Evolutionary conservation across 1,140 invertebrate species (phyloP).

Genomic region (Drosophila tropicalis): DNA sequence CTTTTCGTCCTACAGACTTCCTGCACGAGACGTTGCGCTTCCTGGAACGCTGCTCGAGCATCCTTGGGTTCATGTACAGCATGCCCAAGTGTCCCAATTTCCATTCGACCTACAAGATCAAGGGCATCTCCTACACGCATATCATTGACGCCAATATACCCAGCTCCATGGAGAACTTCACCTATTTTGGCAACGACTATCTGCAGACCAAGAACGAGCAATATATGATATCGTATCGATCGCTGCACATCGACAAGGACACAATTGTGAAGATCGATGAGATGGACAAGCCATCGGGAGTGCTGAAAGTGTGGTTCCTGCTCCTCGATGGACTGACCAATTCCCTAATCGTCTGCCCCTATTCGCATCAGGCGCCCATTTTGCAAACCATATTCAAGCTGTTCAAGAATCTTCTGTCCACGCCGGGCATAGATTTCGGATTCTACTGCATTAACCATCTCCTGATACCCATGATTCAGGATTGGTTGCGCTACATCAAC

Average conservation of each 20-base stretch:
- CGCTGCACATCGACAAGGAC: conserved; percentile 84
- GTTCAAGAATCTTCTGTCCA: conserved; percentile 89
- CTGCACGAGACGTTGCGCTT: conserved; percentile 94
- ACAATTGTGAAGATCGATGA: conserved; percentile 85
- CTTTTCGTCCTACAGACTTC: conserved; percentile 86
- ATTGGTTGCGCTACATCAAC: conserved; percentile 92
- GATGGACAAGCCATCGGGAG: conserved; percentile 92
- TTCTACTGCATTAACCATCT: conserved; percentile 95
- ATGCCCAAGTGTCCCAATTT: conserved; percentile 98
- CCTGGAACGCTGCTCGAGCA: conserved; percentile 92
- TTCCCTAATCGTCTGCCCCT: conserved; percentile 91
- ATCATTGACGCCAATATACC: conserved; percentile 93
- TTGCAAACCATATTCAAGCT: conserved; percentile 94
- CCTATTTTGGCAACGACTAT: conserved; percentile 83
- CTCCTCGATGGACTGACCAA: conserved; percentile 94
- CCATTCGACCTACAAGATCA: conserved; percentile 94
- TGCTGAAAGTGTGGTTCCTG: conserved; percentile 95
- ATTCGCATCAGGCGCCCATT: conserved; percentile 92
- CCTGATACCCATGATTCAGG: conserved; percentile 94
- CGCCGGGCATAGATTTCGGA: conserved; percentile 93
- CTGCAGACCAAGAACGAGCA: conserved; percentile 83
- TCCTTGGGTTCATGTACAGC: conserved; percentile 95
- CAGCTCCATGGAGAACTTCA: conserved; percentile 88
- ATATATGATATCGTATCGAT: conserved; percentile 85
- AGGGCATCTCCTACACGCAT: conserved; percentile 89